Conservation (phyloP, 1,140 invertebrate genomes). For the Drosophila erecta region DNA sequence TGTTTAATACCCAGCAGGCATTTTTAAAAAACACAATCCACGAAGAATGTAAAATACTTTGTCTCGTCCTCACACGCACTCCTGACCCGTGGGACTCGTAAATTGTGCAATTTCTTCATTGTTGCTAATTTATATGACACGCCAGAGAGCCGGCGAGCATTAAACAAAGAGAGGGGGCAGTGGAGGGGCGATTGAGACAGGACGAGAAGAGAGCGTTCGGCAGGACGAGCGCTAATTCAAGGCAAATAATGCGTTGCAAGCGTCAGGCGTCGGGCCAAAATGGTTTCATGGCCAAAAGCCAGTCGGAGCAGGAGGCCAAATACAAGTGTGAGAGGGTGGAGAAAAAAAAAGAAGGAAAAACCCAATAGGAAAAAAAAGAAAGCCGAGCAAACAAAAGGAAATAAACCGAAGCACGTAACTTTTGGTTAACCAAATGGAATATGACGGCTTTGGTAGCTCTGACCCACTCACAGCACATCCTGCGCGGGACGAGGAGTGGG, state of each 20-base stretch:
- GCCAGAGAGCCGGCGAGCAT: constrained; percentile 23
- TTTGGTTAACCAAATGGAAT: constrained; percentile 75
- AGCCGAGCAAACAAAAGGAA: constrained; percentile 26
- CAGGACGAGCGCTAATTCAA: constrained; percentile 69
- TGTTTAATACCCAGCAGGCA: constrained; percentile 64
- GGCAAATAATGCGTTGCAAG: constrained; percentile 74
- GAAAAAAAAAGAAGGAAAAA: constrained; percentile 5
- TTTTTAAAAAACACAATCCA: constrained; percentile 75
- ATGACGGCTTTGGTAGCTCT: constrained; percentile 42
- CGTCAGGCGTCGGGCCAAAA: constrained; percentile 45
- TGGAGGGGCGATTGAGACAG: not conserved
- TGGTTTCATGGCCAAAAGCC: constrained; percentile 68
- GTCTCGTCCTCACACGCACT: constrained; percentile 31
- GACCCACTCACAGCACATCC: constrained; percentile 35
- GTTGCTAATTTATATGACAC: constrained; percentile 78
- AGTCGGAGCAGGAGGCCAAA: constrained; percentile 7
- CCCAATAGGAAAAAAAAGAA: constrained; percentile 4
- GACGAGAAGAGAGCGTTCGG: constrained; percentile 13
- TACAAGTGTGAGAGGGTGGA: constrained; percentile 9
- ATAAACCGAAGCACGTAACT: constrained; percentile 69
- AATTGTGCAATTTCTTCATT: constrained; percentile 79
- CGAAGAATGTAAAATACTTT: constrained; percentile 33
- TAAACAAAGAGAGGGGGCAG: not conserved
- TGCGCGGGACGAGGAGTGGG: not conserved
- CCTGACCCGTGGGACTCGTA: constrained; percentile 63